These are phyloP conservation scores for Echeneis naucrates DNA, from an alignment of 2,797 vertebrate species.

Conservation along the genomic window DNA sequence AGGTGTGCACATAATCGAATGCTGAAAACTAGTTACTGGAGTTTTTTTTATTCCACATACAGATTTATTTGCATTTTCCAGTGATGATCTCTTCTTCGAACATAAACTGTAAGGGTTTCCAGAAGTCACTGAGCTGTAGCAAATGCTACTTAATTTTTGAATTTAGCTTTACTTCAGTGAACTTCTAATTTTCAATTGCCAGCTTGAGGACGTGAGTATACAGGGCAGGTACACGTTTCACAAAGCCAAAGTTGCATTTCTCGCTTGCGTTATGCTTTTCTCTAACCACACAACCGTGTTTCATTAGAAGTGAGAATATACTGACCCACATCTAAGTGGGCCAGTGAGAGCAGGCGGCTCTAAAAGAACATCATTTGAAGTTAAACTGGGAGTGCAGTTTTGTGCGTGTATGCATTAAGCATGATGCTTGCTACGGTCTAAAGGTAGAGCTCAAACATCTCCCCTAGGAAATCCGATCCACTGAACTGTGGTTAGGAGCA, in stretches of 20 bases:
- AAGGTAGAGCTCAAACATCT: conserved; percentile 49
- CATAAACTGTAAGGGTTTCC: not conserved
- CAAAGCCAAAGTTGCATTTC: not conserved
- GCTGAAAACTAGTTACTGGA: not conserved
- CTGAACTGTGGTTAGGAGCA: conserved; percentile 31
- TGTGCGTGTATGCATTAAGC: conserved; percentile 27
- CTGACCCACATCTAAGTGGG: conserved; percentile 44
- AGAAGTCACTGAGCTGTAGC: not conserved
- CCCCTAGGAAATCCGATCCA: conserved; percentile 57
- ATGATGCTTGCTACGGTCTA: conserved; percentile 23
- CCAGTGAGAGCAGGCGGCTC: conserved; percentile 27
- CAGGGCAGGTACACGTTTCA: not conserved
- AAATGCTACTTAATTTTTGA: not conserved
- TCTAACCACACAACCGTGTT: conserved; percentile 14
- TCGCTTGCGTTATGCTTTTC: not conserved
- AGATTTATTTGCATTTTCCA: not conserved
- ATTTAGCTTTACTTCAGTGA: not conserved
- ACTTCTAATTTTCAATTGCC: not conserved
- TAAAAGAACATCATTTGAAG: conserved; percentile 37
- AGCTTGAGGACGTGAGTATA: not conserved
- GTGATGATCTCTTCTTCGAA: not conserved
- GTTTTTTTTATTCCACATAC: not conserved
- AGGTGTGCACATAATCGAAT: not conserved
- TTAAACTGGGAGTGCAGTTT: conserved; percentile 28
- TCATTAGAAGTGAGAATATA: conserved; percentile 12